Evolutionary conservation across 2,888 invertebrate species (phyloP).

Genomic region (Volucella bombylans): DNA sequence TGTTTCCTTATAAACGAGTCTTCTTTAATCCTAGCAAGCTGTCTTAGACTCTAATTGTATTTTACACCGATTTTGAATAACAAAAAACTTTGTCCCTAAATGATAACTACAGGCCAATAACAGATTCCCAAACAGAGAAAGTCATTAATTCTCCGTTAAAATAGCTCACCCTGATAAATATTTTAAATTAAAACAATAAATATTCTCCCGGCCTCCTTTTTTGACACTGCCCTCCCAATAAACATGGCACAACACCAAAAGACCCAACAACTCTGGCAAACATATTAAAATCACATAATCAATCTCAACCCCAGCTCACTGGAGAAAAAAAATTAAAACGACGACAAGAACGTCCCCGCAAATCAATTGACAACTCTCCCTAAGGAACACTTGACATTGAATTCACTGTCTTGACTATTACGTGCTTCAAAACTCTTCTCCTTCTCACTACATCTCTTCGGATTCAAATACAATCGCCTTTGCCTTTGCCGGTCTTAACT

Average conservation of each 20-base stretch:
- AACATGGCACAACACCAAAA: not conserved
- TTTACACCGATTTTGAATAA: too few relatives aligned
- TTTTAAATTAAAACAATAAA: constrained; percentile 60
- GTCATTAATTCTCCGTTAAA: constrained; percentile 18
- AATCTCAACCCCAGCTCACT: constrained; percentile 30
- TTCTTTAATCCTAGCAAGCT: too few relatives aligned
- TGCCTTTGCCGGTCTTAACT: not conserved
- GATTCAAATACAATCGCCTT: constrained; percentile 55
- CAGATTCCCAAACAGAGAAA: not conserved
- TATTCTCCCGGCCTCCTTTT: not conserved
- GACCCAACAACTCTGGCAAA: constrained; percentile 9
- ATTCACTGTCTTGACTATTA: constrained; percentile 39
- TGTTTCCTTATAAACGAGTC: too few relatives aligned
- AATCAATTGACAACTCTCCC: constrained; percentile 61
- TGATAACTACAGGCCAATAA: too few relatives aligned
- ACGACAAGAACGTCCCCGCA: constrained; percentile 10
- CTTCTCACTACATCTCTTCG: constrained; percentile 23
- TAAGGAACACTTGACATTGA: constrained; percentile 62
- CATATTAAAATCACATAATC: constrained; percentile 54
- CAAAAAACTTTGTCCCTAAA: too few relatives aligned
- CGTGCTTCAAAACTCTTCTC: not conserved
- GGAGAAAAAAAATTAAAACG: constrained; percentile 2
- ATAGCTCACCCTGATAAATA: not conserved
- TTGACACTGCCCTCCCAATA: not conserved
- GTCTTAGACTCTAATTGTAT: too few relatives aligned